These are phyloP conservation scores for Ictidomys tridecemlineatus DNA, from an alignment of 2,113 vertebrate genomes.

Conservation along the genomic window DNA sequence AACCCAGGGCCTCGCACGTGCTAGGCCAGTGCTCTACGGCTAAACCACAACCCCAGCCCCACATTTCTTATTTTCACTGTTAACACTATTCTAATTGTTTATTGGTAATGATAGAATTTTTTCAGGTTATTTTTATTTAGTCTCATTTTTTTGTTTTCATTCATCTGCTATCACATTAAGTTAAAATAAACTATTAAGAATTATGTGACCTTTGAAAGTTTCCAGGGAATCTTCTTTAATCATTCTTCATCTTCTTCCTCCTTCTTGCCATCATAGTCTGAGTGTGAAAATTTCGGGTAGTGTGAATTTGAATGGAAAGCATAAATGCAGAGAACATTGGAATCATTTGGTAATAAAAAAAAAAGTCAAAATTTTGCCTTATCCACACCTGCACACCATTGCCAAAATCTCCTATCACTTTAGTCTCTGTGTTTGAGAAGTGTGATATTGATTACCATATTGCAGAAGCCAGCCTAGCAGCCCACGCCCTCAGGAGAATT, in stretches of 20 bases:
- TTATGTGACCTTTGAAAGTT: neutral
- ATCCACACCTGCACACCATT: neutral
- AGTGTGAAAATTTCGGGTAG: neutral
- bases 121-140: neutral
- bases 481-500: neutral
- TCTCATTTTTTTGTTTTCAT: neutral
- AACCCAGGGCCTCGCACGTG: too few species aligned
- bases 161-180: neutral
- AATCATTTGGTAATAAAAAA: neutral
- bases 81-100: neutral
- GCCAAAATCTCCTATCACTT: neutral
- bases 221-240: neutral
- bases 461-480: constrained; percentile 22
- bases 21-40: too few species aligned
- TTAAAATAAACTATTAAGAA: neutral
- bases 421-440: neutral
- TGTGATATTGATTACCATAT: constrained; percentile 20
- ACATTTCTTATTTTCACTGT: neutral
- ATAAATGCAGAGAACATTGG: neutral
- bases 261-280: neutral
- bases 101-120: neutral
- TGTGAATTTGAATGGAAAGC: constrained; percentile 6
- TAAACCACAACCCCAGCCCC: too few species aligned
- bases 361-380: neutral
- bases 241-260: neutral